A percentile compares a stretch with the other conserved stretches of the same genome.
Conservation (phyloP, 2,888 invertebrate genomes). For the Leistus spinibarbis region DNA sequence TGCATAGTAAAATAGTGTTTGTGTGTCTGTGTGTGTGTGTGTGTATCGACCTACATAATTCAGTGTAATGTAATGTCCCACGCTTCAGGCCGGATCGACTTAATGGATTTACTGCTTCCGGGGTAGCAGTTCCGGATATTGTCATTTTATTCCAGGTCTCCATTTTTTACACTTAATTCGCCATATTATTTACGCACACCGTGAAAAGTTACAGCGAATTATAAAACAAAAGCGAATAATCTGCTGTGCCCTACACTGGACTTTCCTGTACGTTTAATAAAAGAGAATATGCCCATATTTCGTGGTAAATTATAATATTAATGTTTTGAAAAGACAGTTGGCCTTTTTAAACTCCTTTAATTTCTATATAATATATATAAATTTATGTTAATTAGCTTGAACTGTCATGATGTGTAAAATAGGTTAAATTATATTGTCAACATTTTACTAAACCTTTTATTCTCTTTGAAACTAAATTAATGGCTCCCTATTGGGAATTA, state of each 20-base stretch:
- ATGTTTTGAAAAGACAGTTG: too few species aligned
- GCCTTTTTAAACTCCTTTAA: too few species aligned
- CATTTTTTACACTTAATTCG: conserved; percentile 1
- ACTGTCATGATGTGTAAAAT: too few species aligned
- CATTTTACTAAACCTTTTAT: not conserved
- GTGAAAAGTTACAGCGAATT: too few species aligned
- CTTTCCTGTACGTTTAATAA: too few species aligned
- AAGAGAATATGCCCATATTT: too few species aligned
- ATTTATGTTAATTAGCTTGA: too few species aligned
- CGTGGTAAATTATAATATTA: too few species aligned
- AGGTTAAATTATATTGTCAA: too few species aligned
- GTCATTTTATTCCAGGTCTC: conserved; percentile 24
- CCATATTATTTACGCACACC: not conserved
- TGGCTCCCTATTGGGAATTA: not conserved
- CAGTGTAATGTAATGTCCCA: conserved; percentile 5
- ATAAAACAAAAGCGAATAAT: too few species aligned
- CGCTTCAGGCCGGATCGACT: conserved; percentile 4
- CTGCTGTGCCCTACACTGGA: too few species aligned
- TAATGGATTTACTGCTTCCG: conserved; percentile 37
- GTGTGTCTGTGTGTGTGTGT: not conserved
- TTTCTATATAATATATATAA: too few species aligned
- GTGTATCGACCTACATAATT: conserved; percentile 8
- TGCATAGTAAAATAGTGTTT: conserved; percentile 2
- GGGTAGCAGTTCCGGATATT: conserved; percentile 22
- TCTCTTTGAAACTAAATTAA: not conserved